Conservation (phyloP, 2,888 invertebrate genomes). For the Lepidonotus clava region DNA sequence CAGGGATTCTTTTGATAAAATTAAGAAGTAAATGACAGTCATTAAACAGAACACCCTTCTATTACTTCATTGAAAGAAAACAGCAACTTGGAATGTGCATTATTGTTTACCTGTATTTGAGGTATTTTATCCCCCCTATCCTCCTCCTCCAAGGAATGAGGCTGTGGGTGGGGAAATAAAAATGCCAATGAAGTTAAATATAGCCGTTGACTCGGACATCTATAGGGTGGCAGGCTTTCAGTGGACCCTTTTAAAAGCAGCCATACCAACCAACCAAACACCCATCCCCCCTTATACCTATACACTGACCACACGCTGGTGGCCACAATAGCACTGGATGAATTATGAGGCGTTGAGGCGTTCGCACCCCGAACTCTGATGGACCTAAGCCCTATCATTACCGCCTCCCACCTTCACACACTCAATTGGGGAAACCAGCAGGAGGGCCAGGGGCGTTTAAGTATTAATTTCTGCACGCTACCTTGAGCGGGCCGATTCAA, state of each 20-base stretch:
- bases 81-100: too few species aligned
- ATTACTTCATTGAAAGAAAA: too few species aligned
- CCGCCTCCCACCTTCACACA: not conserved
- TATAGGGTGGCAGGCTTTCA: not conserved
- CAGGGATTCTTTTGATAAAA: too few species aligned
- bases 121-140: too few species aligned
- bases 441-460: conserved; percentile 10
- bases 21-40: too few species aligned
- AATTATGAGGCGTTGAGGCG: not conserved
- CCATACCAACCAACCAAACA: not conserved
- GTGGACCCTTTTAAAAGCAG: not conserved
- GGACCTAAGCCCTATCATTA: not conserved
- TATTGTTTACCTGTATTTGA: too few species aligned
- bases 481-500: conserved; percentile 11
- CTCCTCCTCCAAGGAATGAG: too few species aligned
- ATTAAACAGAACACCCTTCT: too few species aligned
- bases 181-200: not conserved
- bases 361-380: not conserved
- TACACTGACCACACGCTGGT: not conserved
- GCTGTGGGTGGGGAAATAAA: too few species aligned
- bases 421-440: not conserved
- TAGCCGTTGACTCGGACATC: not conserved
- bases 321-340: not conserved
- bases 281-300: conserved; percentile 13
- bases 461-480: conserved; percentile 35